Base-by-base conservation (phyloP, 2,113 vertebrate species). In the Plecotus auritus region DNA sequence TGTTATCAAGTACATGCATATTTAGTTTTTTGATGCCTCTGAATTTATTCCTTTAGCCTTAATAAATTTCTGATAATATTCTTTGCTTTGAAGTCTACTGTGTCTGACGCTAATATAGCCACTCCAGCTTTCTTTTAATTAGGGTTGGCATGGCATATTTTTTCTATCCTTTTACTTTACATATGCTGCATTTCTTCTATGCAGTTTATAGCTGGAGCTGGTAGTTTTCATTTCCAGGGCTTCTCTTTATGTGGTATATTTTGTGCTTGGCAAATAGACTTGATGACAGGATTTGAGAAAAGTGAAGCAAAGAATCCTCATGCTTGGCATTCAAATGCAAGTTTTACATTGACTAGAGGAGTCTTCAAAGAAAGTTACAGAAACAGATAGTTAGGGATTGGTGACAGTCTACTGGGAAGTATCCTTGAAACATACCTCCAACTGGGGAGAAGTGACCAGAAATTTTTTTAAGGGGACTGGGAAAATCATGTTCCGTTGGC, bases 251-350 rank as follows among this genome's bases (percentile, higher is more conserved):
- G 32, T 72, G 69, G 30, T 84, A 87, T 84, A 72, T 54, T 90
- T 93, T 84, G 47, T 85, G 42, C 61, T 61, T 92, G 76, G 42
- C 88, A 92, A 88, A 87, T 40, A 88, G 51, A 91, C 61, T 70
- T 82, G 69, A 72, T 82, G 59, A 82, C 37, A 72, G 45, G 14
- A 14, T 56, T 88, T 76, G 73, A 85, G 91, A 82, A 85, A 85
- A 90, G 76, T n/a, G 35, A 92, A 91, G 72, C 23, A 56, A 74
- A 93, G 40, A 76, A 96, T 28, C 10, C 16, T 95, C 59, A 59
- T 66, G 7, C 17, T 76, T 30, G 42, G 2, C 56, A 92, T 87
- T 87, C 89, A 77, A 90, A 76, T 85, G 28, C 3, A 67, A 67
- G 51, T 92, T 88, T 92, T 82, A 45, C 23, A 76, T 56, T 74